Conservation (phyloP, 2,888 invertebrate genomes). For the Limnephilus marmoratus region DNA sequence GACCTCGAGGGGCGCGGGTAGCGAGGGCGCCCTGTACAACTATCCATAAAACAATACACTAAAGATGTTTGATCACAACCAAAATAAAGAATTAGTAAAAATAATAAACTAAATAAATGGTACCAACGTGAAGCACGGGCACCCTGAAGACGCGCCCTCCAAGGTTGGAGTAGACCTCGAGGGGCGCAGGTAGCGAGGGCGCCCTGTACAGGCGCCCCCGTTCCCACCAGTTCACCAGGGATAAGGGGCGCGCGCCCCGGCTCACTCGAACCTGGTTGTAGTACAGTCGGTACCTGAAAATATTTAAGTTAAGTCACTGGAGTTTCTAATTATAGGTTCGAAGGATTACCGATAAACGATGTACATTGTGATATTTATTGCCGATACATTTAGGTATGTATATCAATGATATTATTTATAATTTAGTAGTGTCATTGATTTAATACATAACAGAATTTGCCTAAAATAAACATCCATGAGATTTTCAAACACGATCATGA, state of each 20-base stretch:
- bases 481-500: too few species aligned
- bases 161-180: constrained; percentile 82
- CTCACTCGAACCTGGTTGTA: constrained; percentile 82
- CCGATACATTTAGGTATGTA: too few species aligned
- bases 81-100: not conserved
- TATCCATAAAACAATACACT: too few species aligned
- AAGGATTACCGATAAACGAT: too few species aligned
- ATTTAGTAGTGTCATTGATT: too few species aligned
- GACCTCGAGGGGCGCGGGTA: constrained; percentile 80
- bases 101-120: not conserved
- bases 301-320: not conserved
- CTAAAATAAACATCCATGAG: too few species aligned
- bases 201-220: constrained; percentile 81
- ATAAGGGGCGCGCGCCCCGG: constrained; percentile 77
- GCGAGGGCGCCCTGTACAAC: constrained; percentile 80
- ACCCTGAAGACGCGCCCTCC: constrained; percentile 80
- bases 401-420: too few species aligned
- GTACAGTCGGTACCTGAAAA: constrained; percentile 81
- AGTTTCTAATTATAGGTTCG: not conserved
- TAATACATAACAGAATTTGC: too few species aligned
- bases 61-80: not conserved
- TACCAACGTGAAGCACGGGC: constrained; percentile 84
- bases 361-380: too few species aligned
- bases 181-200: constrained; percentile 81
- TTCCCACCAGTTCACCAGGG: constrained; percentile 89